These are phyloP conservation scores for Leptoteleia sp. DNA, from an alignment of 1,140 invertebrate genomes.

Conservation along the genomic window DNA sequence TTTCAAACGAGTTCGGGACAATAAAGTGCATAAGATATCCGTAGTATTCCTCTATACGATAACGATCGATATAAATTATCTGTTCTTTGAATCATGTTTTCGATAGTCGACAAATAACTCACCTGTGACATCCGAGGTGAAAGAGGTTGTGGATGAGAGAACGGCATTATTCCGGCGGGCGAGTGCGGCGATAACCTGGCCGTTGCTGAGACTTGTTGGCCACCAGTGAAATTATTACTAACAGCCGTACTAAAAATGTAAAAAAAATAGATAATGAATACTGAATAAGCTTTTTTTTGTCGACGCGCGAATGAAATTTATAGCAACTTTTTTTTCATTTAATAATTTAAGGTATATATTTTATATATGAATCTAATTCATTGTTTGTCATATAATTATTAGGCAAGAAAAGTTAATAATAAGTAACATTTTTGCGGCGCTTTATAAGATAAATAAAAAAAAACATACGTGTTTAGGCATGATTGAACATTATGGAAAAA, in stretches of 20 bases:
- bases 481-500: slow-evolving; percentile 8
- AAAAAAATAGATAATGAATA: slow-evolving; percentile 46
- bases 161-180: slow-evolving; percentile 76
- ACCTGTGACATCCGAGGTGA: slow-evolving; percentile 79
- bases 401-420: too few relatives aligned
- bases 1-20: slow-evolving; percentile 1
- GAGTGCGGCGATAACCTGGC: slow-evolving; percentile 79
- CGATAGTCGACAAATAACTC: slow-evolving; percentile 56
- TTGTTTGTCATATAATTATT: too few relatives aligned
- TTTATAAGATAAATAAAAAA: too few relatives aligned
- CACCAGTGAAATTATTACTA: slow-evolving; percentile 79
- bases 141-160: slow-evolving; percentile 78
- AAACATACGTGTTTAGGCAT: too few relatives aligned
- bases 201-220: slow-evolving; percentile 77
- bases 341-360: neutral
- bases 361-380: neutral
- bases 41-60: neutral
- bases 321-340: neutral
- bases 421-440: too few relatives aligned
- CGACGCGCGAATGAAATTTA: slow-evolving; percentile 16
- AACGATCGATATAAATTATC: slow-evolving; percentile 25
- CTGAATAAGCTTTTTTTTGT: slow-evolving; percentile 21
- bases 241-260: slow-evolving; percentile 72
- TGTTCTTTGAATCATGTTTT: slow-evolving; percentile 7
- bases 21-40: neutral